Conservation (phyloP, 2,888 invertebrate species). For the Drosophila engyochracea region DNA sequence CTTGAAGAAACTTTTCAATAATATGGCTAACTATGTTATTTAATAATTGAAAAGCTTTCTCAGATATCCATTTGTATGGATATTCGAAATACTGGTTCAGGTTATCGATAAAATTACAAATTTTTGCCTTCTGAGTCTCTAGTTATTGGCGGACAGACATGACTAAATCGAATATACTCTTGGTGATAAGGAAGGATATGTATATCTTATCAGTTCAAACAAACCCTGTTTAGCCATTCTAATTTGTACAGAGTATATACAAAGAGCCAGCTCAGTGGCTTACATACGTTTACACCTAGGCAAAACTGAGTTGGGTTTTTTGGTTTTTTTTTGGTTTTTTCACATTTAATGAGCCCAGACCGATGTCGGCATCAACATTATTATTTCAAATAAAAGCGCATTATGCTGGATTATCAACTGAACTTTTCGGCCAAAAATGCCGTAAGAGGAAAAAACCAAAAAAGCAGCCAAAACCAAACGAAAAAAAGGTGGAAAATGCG, state of each 20-base stretch:
- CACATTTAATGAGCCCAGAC: conserved; percentile 77
- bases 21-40: too few relatives aligned
- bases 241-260: neutral
- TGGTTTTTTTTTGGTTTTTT: conserved; percentile 13
- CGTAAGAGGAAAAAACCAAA: neutral
- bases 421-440: conserved; percentile 34
- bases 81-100: neutral
- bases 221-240: neutral
- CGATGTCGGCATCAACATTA: conserved; percentile 80
- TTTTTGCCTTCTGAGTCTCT: neutral
- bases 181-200: too few relatives aligned
- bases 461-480: neutral
- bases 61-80: neutral
- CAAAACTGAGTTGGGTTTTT: conserved; percentile 4
- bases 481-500: conserved; percentile 75
- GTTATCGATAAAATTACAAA: neutral
- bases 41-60: neutral
- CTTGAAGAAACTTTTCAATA: neutral
- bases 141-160: too few relatives aligned
- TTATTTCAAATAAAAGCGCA: conserved; percentile 84
- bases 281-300: conserved; percentile 46
- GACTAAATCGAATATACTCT: too few relatives aligned
- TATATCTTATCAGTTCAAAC: too few relatives aligned
- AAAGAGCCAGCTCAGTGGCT: conserved; percentile 21
- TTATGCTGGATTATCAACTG: conserved; percentile 83